Evolutionary conservation across 2,113 vertebrate species (phyloP).

Genomic region (Malurus cyaneus): DNA sequence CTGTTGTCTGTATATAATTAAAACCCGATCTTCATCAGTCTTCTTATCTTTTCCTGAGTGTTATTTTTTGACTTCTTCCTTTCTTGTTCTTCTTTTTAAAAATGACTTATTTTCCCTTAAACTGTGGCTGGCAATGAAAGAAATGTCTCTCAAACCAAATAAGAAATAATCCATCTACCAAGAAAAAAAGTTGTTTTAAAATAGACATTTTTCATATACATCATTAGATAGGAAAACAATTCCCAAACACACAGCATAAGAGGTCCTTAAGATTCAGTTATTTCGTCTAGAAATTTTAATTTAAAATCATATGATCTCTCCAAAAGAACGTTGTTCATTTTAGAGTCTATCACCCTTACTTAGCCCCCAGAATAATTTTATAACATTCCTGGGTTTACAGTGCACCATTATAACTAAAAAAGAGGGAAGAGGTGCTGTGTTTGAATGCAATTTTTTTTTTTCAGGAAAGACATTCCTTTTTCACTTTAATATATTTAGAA

Average conservation of each 20-base stretch:
- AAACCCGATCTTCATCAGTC: background rate
- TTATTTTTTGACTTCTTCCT: background rate
- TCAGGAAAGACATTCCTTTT: background rate
- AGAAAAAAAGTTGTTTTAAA: background rate
- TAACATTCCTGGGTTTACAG: background rate
- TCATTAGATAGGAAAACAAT: background rate
- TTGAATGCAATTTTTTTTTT: background rate
- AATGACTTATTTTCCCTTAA: background rate
- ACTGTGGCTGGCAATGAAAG: background rate
- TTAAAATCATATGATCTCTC: background rate
- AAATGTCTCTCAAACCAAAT: background rate
- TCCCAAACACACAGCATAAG: background rate
- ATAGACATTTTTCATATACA: background rate
- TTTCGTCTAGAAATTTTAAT: background rate
- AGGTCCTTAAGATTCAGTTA: background rate
- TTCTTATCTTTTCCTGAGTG: background rate
- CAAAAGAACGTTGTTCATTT: background rate
- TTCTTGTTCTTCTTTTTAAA: background rate
- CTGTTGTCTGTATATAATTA: background rate
- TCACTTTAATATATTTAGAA: background rate
- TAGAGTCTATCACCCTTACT: background rate
- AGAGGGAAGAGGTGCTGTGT: background rate
- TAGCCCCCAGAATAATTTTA: background rate
- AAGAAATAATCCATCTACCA: background rate
- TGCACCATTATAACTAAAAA: background rate